These are phyloP conservation scores for Willisornis vidua DNA, from an alignment of 2,113 vertebrate genomes.

Conservation along the genomic window DNA sequence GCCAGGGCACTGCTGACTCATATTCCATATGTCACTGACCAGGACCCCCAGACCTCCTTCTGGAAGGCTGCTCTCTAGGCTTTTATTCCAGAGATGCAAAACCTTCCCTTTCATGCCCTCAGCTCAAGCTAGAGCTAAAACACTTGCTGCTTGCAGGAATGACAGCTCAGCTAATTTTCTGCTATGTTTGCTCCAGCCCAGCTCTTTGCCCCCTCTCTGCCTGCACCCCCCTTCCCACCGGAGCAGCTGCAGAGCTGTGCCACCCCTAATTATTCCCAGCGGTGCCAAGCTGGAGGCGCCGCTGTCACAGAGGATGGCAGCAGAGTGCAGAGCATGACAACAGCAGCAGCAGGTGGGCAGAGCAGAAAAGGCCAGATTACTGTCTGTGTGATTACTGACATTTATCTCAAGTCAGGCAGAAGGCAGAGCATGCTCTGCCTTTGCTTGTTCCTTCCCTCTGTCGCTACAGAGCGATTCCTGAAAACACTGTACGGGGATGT, in stretches of 20 bases:
- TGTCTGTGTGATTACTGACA: constrained; percentile 71
- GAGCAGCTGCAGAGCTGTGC: constrained; percentile 62
- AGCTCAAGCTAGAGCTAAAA: neutral
- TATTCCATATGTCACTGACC: rapidly evolving
- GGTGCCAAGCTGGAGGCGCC: constrained; percentile 54
- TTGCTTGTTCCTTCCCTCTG: neutral
- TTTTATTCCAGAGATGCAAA: neutral
- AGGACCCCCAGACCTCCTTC: neutral
- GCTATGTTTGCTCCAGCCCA: constrained; percentile 22
- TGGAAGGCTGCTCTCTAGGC: neutral
- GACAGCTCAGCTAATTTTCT: constrained; percentile 52
- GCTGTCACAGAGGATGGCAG: constrained; percentile 66
- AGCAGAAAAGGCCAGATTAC: constrained; percentile 70
- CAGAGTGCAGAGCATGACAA: constrained; percentile 61
- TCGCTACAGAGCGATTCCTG: neutral
- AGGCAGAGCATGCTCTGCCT: constrained; percentile 25
- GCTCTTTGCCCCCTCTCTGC: neutral
- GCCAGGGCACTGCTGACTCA: neutral
- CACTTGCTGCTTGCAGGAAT: neutral
- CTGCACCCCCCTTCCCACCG: neutral
- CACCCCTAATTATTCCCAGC: constrained; percentile 60
- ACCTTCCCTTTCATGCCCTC: neutral
- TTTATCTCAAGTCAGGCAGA: constrained; percentile 68
- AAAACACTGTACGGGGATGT: neutral
- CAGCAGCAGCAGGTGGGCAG: constrained; percentile 78